These are phyloP conservation scores for Lamprotornis superbus DNA, from an alignment of 2,113 vertebrate species.

Conservation along the genomic window DNA sequence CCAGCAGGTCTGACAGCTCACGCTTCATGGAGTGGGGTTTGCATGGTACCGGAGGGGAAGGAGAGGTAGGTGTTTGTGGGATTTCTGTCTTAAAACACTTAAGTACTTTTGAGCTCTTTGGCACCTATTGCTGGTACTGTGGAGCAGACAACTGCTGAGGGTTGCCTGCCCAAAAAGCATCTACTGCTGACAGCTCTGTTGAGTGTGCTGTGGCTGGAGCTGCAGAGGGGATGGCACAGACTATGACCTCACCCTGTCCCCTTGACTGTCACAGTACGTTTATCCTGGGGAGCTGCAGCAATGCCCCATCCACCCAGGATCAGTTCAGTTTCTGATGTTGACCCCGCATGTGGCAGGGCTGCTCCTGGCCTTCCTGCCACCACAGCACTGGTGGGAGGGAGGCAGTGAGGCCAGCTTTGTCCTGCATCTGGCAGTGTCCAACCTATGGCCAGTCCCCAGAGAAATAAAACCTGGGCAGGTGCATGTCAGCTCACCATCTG, in stretches of 20 bases:
- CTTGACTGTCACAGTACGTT: not conserved
- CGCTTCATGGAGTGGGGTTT: not conserved
- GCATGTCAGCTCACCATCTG: fast-evolving
- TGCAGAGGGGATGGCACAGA: not conserved
- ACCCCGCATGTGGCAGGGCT: fast-evolving
- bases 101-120: not conserved
- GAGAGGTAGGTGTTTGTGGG: not conserved
- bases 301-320: fast-evolving
- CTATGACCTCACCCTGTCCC: not conserved
- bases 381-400: not conserved
- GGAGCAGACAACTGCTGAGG: not conserved
- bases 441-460: not conserved
- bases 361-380: not conserved
- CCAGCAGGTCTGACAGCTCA: fast-evolving
- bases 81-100: not conserved
- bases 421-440: not conserved
- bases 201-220: fast-evolving
- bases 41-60: fast-evolving
- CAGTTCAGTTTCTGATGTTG: fast-evolving
- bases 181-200: not conserved
- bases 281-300: not conserved
- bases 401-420: not conserved
- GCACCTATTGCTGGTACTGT: not conserved
- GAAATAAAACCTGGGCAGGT: not conserved
- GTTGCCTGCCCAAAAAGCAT: not conserved